Evolutionary conservation across 2,113 vertebrate species (phyloP).

Genomic region (human (Homo sapiens)): GRCh38 chr7:2512001-2512500

Average conservation of each 20-base stretch:
- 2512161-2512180: not conserved
- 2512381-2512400: too few relatives aligned
- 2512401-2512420: not conserved
- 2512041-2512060: fast-evolving
- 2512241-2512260: not conserved
- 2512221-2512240: not conserved
- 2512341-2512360: not conserved
- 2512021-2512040: not conserved
- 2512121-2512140: not conserved
- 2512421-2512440: not conserved
- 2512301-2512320: not conserved
- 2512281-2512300: fast-evolving
- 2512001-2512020: not conserved
- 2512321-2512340: not conserved
- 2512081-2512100: too few relatives aligned
- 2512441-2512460: slow-evolving; percentile 35
- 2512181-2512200: fast-evolving
- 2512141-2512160: not conserved
- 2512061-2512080: not conserved
- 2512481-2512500: slow-evolving; percentile 48
- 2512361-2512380: too few relatives aligned
- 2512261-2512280: not conserved
- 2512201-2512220: fast-evolving
- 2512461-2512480: slow-evolving; percentile 3
- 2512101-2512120: fast-evolving